Evolutionary conservation across 1,140 invertebrate species (phyloP), one percentile per base, ranked within the genome.

Genomic region (Drosophila kanapiae): DNA sequence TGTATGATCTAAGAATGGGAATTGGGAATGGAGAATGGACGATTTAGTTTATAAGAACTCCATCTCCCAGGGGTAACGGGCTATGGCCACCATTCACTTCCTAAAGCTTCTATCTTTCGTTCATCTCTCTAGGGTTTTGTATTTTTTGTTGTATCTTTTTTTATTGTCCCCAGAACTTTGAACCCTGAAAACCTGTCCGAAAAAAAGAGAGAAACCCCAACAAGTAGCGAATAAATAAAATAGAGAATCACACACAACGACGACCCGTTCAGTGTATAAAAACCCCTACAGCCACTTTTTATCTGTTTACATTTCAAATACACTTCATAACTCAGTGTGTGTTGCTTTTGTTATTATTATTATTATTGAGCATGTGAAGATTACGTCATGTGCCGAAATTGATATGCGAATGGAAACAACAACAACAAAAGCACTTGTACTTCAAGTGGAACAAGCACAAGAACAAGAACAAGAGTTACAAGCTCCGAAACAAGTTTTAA

Each of bases 351-450:
- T 71, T 63, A 33, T 35, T 70, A 29, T 59, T 75, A 56, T 54
- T 51, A 45, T 60, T 75, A 80, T 77, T 75, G 85, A 90, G 60
- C 85, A 88, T 88, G 84, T 90, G 84, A 90, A 90, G 85, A 80
- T 88, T 88, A 84, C 84, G 84, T 90, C 84, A 88, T 88, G 80
- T 90, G 80, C 85, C 81, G 80, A 88, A 88, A 88, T 88, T 88
- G 84, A 88, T 88, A 88, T 90, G 85, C 84, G 81, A 87, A 84
- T 57, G 54, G 33, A 10, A 72, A 42, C 47, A 76, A 57, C 59
- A 70, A 47, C 65, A 74, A 63, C 48, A 71, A 71, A 70, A 70
- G 31, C 62, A 60, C 35, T 68, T 60, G 33, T 60, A 65, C 23
- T 23, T 23, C 60, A 72, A 72, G 56, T 78, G 74, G 68, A 85